phyloP scores from a whole-genome alignment of 1,140 invertebrate species.

The Papilio helenus region DNA sequence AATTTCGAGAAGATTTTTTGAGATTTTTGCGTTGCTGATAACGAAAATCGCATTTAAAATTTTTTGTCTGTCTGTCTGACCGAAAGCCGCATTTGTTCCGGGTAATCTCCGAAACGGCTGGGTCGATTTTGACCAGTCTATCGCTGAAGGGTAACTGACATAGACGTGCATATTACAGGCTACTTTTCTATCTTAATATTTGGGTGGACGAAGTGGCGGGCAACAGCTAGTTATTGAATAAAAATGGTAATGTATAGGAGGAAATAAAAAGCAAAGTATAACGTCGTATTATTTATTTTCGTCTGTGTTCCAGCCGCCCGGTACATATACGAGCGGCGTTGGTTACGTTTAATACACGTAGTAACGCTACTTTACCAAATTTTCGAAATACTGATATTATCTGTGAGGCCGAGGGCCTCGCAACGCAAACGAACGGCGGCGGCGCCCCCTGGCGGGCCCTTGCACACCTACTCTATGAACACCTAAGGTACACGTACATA shows the following conservation, averaged over 20 bases:
- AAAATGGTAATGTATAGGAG: neutral
- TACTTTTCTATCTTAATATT: too few species aligned
- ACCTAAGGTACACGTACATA: constrained; percentile 49
- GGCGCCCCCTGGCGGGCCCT: constrained; percentile 55
- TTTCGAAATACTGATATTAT: constrained; percentile 81
- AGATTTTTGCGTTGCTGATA: too few species aligned
- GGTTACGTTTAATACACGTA: constrained; percentile 75
- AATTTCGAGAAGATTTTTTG: too few species aligned
- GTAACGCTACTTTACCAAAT: constrained; percentile 80
- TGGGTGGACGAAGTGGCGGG: too few species aligned
- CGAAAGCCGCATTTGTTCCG: too few species aligned
- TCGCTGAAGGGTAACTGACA: too few species aligned
- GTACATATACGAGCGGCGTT: constrained; percentile 71
- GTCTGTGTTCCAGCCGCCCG: constrained; percentile 76
- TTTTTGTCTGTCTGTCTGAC: too few species aligned
- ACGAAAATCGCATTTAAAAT: too few species aligned
- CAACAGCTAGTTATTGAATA: too few species aligned
- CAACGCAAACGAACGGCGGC: constrained; percentile 73
- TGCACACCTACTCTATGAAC: constrained; percentile 49
- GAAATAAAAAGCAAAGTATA: constrained; percentile 60
- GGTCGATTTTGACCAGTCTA: too few species aligned
- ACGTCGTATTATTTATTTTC: constrained; percentile 82
- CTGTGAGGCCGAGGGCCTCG: constrained; percentile 64
- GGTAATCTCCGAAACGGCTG: too few species aligned
- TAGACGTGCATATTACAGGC: too few species aligned